A percentile compares a stretch with the other conserved stretches of the same genome.
phyloP scores from a whole-genome alignment of 2,113 vertebrate genomes.

The Crotalus horridus region DNA sequence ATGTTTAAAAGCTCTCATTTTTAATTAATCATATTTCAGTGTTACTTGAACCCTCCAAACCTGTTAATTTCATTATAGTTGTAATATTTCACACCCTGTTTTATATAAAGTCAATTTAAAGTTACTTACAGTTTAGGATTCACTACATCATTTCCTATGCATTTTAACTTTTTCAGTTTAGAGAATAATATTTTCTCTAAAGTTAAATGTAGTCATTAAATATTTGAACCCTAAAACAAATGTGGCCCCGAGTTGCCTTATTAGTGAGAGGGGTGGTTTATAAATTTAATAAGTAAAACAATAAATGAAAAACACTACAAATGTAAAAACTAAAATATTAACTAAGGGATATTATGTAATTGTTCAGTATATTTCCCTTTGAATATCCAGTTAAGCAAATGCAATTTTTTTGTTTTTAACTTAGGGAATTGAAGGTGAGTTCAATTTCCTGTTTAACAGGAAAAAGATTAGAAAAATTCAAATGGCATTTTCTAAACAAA shows the following conservation, averaged over 20 bases:
- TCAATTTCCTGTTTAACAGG: rapidly evolving
- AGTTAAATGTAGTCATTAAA: background rate
- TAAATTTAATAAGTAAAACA: too few relatives aligned
- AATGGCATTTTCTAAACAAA: constrained; percentile 3
- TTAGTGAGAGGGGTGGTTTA: too few relatives aligned
- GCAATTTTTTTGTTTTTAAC: background rate
- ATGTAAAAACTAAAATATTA: rapidly evolving
- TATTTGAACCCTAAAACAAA: background rate
- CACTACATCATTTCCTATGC: background rate
- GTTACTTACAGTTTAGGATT: too few relatives aligned
- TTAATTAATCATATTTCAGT: too few relatives aligned
- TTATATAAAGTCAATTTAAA: too few relatives aligned
- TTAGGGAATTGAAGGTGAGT: background rate
- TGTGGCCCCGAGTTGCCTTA: too few relatives aligned
- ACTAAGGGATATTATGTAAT: background rate
- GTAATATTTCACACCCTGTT: too few relatives aligned
- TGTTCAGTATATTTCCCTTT: background rate
- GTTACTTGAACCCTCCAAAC: too few relatives aligned
- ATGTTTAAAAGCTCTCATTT: too few relatives aligned
- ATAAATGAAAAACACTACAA: background rate
- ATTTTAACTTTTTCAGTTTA: background rate
- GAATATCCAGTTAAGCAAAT: background rate
- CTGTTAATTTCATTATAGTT: too few relatives aligned
- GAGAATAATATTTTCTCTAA: background rate
- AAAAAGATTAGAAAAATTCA: background rate